These are phyloP conservation scores for Tachyglossus aculeatus DNA, from an alignment of 2,797 vertebrate genomes.

Conservation along the genomic window DNA sequence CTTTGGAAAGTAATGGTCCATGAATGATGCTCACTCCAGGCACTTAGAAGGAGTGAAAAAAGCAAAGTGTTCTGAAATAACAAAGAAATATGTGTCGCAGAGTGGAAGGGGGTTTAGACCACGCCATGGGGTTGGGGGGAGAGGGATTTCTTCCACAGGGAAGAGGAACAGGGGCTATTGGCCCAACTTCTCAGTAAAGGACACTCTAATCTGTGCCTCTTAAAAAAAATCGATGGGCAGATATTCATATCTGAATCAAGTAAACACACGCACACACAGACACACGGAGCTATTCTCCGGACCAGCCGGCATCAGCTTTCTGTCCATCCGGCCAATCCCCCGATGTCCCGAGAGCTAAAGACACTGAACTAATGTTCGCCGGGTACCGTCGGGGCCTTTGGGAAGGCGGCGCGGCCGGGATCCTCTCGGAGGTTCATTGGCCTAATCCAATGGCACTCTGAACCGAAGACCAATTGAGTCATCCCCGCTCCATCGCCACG, in stretches of 20 bases:
- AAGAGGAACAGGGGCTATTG: no score
- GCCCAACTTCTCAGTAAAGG: no score
- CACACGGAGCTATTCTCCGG: no score
- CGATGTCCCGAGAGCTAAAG: no score
- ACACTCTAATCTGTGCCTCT: no score
- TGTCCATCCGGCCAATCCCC: no score
- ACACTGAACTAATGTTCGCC: constrained; percentile 13
- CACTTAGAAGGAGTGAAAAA: constrained; percentile 82
- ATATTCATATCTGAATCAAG: no score
- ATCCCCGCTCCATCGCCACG: constrained; percentile 14
- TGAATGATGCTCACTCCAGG: constrained; percentile 97
- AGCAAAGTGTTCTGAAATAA: constrained; percentile 87
- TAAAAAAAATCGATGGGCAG: no score
- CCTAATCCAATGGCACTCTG: constrained; percentile 23
- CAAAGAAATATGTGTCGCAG: constrained; percentile 91
- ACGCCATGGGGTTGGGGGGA: constrained; percentile 74
- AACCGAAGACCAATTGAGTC: constrained; percentile 31
- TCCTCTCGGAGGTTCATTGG: background rate
- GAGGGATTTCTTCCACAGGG: no score
- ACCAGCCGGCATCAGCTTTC: no score
- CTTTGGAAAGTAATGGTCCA: constrained; percentile 99
- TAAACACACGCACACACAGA: no score
- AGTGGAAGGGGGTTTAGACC: constrained; percentile 85
- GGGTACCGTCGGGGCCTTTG: background rate
- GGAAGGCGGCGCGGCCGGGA: background rate